Evolutionary conservation across 1,140 invertebrate genomes (phyloP).

Genomic region (Drosophila yakuba): DNA sequence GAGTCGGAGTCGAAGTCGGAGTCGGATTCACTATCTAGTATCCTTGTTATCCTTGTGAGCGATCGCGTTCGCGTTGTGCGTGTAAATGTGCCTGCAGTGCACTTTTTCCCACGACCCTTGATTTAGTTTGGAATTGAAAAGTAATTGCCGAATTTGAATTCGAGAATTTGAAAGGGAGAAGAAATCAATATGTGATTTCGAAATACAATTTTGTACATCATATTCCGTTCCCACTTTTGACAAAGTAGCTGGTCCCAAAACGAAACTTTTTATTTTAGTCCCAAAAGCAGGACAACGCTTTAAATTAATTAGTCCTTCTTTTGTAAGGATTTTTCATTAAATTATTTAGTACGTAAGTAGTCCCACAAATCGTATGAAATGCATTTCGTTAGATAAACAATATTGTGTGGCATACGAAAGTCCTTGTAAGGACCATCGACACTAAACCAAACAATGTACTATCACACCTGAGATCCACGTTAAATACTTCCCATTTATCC

Average conservation of each 20-base stretch:
- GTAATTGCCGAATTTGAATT: slow-evolving; percentile 47
- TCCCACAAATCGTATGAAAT: no score
- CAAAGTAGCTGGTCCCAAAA: no score
- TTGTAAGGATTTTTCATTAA: no score
- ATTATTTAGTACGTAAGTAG: no score
- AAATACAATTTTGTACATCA: no score
- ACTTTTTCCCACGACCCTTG: slow-evolving; percentile 39
- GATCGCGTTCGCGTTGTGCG: slow-evolving; percentile 25
- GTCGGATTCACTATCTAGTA: not conserved
- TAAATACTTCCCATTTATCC: not conserved
- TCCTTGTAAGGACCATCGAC: not conserved
- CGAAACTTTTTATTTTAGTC: no score
- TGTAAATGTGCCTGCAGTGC: slow-evolving; percentile 67
- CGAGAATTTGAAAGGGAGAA: no score
- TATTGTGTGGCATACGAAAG: not conserved
- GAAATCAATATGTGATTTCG: not conserved
- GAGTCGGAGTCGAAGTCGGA: slow-evolving; percentile 8
- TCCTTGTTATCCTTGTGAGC: slow-evolving; percentile 26
- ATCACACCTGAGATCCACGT: slow-evolving; percentile 12
- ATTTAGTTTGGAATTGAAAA: slow-evolving; percentile 26
- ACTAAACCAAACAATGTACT: no score
- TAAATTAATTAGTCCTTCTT: no score
- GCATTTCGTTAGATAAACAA: no score
- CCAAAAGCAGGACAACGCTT: no score
- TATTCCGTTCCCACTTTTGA: no score